These are phyloP conservation scores for Cetoscarus ocellatus DNA, from an alignment of 2,797 vertebrate species.

Conservation along the genomic window DNA sequence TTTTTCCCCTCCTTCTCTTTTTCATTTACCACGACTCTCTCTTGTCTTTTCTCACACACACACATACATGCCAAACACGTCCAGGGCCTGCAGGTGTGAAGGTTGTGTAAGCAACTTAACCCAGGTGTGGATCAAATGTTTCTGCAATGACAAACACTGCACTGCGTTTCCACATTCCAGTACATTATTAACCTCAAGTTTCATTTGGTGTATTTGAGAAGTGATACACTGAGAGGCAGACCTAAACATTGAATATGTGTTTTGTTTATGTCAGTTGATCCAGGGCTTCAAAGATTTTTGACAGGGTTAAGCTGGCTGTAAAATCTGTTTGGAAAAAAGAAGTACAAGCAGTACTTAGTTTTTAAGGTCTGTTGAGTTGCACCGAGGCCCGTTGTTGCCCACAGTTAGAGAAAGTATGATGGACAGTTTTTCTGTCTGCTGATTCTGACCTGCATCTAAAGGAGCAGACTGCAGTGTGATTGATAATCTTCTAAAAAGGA, in stretches of 20 bases:
- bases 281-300: slow-evolving; percentile 39
- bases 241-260: slow-evolving; percentile 50
- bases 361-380: too few species aligned
- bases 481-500: slow-evolving; percentile 53
- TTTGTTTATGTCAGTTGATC: slow-evolving; percentile 51
- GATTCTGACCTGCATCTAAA: slow-evolving; percentile 26
- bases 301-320: slow-evolving; percentile 51
- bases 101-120: slow-evolving; percentile 65
- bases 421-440: slow-evolving; percentile 9
- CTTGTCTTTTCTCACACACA: slow-evolving; percentile 11
- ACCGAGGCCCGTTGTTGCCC: too few species aligned
- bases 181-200: slow-evolving; percentile 52
- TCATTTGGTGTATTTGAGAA: slow-evolving; percentile 42
- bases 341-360: slow-evolving; percentile 6
- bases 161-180: slow-evolving; percentile 70
- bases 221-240: slow-evolving; percentile 19
- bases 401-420: too few species aligned
- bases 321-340: slow-evolving; percentile 35
- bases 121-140: slow-evolving; percentile 73
- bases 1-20: background rate
- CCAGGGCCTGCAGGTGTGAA: slow-evolving; percentile 64
- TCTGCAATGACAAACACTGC: slow-evolving; percentile 52
- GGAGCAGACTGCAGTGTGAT: slow-evolving; percentile 39
- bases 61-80: slow-evolving; percentile 37
- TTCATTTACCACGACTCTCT: background rate